Conservation (phyloP, 2,113 vertebrate species). For the Pollimyrus isidori region DNA sequence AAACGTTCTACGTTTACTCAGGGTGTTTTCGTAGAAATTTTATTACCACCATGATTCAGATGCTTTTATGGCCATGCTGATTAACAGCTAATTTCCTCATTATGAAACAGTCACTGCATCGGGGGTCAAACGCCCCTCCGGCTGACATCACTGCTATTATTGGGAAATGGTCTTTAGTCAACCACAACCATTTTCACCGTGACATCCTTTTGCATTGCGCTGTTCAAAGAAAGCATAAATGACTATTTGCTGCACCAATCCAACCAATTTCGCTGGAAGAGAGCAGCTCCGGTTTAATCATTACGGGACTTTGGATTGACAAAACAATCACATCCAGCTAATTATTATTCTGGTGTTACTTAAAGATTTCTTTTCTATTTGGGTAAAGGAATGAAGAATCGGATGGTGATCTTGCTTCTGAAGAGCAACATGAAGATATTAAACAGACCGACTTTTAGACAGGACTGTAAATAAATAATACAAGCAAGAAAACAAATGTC, state of each 20-base stretch:
- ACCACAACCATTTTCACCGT: not conserved
- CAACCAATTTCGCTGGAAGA: not conserved
- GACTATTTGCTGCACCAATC: not conserved
- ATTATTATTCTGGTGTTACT: not conserved
- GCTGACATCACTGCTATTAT: not conserved
- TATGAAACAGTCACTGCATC: not conserved
- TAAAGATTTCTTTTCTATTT: not conserved
- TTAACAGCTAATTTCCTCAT: not conserved
- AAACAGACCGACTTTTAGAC: conserved; percentile 14
- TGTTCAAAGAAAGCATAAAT: not conserved
- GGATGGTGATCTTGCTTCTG: too few species aligned
- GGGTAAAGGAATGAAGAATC: not conserved
- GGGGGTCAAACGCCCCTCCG: not conserved
- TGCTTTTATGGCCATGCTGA: not conserved
- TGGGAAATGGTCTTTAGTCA: not conserved
- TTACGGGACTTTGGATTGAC: not conserved
- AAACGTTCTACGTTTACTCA: not conserved
- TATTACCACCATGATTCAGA: not conserved
- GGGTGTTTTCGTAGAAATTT: not conserved
- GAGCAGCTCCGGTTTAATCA: not conserved
- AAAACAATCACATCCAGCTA: not conserved
- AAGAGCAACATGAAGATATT: not conserved
- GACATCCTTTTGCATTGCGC: not conserved
- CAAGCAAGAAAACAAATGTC: not conserved
- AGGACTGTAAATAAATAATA: not conserved